Base-by-base conservation (phyloP, 2,797 vertebrate genomes). In the Carapus acus region DNA sequence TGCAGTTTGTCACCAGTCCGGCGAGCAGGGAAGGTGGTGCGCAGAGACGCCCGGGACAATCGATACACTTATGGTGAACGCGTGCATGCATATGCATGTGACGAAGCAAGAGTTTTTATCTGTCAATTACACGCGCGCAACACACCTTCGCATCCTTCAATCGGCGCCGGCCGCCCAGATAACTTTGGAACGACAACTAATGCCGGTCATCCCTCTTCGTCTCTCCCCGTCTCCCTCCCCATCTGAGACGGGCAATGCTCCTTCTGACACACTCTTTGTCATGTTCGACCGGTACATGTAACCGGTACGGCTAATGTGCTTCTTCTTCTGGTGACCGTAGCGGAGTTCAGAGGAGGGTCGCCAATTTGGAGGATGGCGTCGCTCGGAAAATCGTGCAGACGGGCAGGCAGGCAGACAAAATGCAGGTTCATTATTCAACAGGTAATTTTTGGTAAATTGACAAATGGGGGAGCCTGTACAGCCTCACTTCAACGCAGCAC, bases 61-160 rank as follows among this genome's bases (percentile, higher is more conserved):
- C 91, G 87, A 87, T 91, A 87, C 72, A 54, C 45, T 77, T 67
- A 67, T 58, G 77, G 73, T 62, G 74, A 77, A 84, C 80, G 78
- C 83, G 83, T 80, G 84, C 86, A 87, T 81, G 77, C 82, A 87
- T 86, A 86, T 85, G 87, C 84, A 88, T 90, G 90, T 89, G 90
- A 88, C 85, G 83, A 89, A 89, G 65, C 63, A 69, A 73, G 71
- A 71, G 83, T 27, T 73, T 88, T 88, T 88, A 90, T 88, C 86
- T 90, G 78, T 88, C 93, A 90, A 94, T 93, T 92, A 88, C 82
- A 82, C 51, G 72, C 65, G n/a, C 72, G 52, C 68, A 79, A 78
- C 84, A 72, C 80, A 80, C 78, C 84, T 90, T 88, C 80, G 71
- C 78, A 81, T 82, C 84, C 77, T 74, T 70, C 82, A 77, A 74